These are phyloP conservation scores for Heliangelus exortis DNA, from an alignment of 2,797 vertebrate species.

Conservation along the genomic window DNA sequence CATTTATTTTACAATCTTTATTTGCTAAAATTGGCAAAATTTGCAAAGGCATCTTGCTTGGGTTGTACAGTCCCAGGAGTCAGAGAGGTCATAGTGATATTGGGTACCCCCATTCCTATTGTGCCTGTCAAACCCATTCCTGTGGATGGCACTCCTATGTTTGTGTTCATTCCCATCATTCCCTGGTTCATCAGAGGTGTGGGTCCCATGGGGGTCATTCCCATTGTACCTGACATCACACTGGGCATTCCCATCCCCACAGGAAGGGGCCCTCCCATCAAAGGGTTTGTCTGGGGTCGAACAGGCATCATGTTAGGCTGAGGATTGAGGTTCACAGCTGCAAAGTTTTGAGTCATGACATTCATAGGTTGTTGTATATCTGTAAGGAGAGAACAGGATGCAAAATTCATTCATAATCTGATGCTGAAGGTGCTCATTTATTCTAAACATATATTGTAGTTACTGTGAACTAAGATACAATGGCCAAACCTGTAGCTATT, in stretches of 20 bases:
- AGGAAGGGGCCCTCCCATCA: slow-evolving; percentile 85
- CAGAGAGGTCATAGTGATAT: slow-evolving; percentile 83
- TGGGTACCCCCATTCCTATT: slow-evolving; percentile 85
- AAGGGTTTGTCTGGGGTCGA: slow-evolving; percentile 78
- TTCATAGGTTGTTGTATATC: slow-evolving; percentile 86
- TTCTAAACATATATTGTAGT: neutral
- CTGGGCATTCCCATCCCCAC: slow-evolving; percentile 82
- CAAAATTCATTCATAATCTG: neutral
- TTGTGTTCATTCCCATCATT: slow-evolving; percentile 81
- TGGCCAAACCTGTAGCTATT: neutral
- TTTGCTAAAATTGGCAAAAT: slow-evolving; percentile 99
- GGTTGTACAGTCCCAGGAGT: slow-evolving; percentile 86
- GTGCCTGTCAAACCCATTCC: slow-evolving; percentile 85
- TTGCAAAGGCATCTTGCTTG: slow-evolving; percentile 98
- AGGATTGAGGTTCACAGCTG: slow-evolving; percentile 88
- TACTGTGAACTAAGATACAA: accelerated
- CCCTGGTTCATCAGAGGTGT: slow-evolving; percentile 79
- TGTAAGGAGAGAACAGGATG: slow-evolving; percentile 45
- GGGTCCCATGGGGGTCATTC: slow-evolving; percentile 78
- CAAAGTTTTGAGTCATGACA: slow-evolving; percentile 91
- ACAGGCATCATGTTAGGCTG: slow-evolving; percentile 82
- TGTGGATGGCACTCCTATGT: slow-evolving; percentile 78
- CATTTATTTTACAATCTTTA: slow-evolving; percentile 80
- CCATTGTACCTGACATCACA: slow-evolving; percentile 79
- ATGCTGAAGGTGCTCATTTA: neutral